Percentiles rank a stretch among this genome's conserved stretches.
phyloP scores from a whole-genome alignment of 1,140 invertebrate genomes.

The Lysiphlebus fabarum region DNA sequence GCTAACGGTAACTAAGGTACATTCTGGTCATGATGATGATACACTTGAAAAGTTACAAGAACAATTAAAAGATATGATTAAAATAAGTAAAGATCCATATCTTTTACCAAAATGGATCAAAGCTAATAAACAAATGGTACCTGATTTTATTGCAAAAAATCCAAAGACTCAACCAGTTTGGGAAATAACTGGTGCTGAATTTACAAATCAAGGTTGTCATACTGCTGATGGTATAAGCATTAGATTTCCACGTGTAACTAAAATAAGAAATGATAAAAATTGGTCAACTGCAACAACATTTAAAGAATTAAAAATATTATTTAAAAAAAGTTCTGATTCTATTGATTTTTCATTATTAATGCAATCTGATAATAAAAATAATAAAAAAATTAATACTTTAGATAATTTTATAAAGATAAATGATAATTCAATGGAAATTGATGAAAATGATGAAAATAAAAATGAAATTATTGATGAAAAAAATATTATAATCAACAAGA shows the following conservation, averaged over 20 bases:
- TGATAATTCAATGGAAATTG: background rate
- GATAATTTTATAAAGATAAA: conserved; percentile 6
- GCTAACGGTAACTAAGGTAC: conserved; percentile 86
- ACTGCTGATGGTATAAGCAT: conserved; percentile 90
- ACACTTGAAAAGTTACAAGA: conserved; percentile 75
- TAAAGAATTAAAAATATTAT: conserved; percentile 66
- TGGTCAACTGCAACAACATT: conserved; percentile 81
- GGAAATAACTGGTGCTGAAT: conserved; percentile 92
- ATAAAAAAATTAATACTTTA: conserved; percentile 13
- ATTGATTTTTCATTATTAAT: conserved; percentile 63
- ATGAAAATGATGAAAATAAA: conserved; percentile 5
- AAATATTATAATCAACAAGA: conserved; percentile 18
- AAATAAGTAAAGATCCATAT: conserved; percentile 73
- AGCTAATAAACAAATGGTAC: conserved; percentile 78
- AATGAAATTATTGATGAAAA: conserved; percentile 19
- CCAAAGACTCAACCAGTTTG: conserved; percentile 85
- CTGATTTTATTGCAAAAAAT: conserved; percentile 82
- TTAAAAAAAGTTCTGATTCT: conserved; percentile 65
- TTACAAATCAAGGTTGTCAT: conserved; percentile 82
- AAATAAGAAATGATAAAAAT: conserved; percentile 78
- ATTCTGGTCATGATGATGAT: conserved; percentile 82
- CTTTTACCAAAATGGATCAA: conserved; percentile 78
- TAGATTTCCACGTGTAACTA: conserved; percentile 84
- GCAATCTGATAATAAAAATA: background rate
- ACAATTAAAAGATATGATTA: conserved; percentile 70